Conservation (phyloP, 2,113 vertebrate species). For the Gavialis gangeticus region DNA sequence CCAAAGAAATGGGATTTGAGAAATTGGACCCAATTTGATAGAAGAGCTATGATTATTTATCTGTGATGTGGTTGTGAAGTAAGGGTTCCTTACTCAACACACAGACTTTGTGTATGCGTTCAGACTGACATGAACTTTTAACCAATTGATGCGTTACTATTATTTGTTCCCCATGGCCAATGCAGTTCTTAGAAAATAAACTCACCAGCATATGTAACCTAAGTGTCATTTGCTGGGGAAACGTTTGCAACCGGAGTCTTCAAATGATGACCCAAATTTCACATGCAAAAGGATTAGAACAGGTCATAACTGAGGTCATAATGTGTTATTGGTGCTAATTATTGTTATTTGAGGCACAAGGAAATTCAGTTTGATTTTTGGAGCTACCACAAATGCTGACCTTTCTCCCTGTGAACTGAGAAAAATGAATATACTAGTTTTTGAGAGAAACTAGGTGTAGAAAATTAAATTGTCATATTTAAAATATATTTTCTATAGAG, state of each 20-base stretch:
- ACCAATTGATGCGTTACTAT: background rate
- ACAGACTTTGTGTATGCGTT: background rate
- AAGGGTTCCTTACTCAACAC: background rate
- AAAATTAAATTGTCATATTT: accelerated
- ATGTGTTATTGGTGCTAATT: background rate
- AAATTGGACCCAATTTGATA: background rate
- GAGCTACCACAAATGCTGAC: background rate
- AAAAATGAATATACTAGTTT: background rate
- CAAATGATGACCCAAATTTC: slow-evolving; percentile 16
- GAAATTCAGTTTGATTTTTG: background rate
- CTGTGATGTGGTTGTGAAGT: background rate
- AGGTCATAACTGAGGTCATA: background rate
- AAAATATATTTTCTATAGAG: background rate
- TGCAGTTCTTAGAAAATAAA: background rate
- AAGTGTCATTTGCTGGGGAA: background rate
- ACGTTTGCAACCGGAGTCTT: background rate
- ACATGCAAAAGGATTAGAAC: background rate
- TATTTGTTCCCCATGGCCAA: background rate
- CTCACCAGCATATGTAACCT: background rate
- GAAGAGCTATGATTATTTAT: background rate
- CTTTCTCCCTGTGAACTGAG: background rate
- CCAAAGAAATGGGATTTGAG: background rate
- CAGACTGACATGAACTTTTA: background rate
- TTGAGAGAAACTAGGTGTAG: background rate
- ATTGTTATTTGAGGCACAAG: background rate